Evolutionary conservation across 2,113 vertebrate species (phyloP), one percentile per base, ranked within the genome.

Genomic region (Xiphias gladius): DNA sequence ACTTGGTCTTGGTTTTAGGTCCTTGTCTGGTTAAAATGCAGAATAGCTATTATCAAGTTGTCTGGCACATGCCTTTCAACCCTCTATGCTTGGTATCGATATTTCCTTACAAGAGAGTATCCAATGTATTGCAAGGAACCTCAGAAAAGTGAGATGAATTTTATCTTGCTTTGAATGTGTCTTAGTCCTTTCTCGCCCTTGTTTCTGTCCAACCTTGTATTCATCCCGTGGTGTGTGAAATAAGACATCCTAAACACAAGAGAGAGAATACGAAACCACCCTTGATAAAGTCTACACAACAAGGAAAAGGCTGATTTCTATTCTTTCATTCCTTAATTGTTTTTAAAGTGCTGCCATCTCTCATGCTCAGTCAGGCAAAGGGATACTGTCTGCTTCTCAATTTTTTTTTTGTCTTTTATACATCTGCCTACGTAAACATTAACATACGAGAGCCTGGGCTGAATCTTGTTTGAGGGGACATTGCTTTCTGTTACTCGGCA

Each of bases 381-480:
- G 24, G 14, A 32, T 16, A 32, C 24, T 35, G 63, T 37, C 76
- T 83, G 41, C 55, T 14, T 26, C 46, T 37, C 16, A 35, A 52
- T 46, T 39, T 32, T 35, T 50, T 19, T 39, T 9, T 39, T 39
- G 7, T 72, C 39, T 80, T 52, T 67, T 48, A 19, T 41, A 57
- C 13, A 57, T 64, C 79, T 64, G 61, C 35, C 71, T 66, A 50
- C 32, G 6, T 74, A 67, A 79, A 80, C 12, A 68, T 86, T 74
- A 67, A 46, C 70, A 78, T 72, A 62, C 58, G 54, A 86, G 84
- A 81, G 69, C 69, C 41, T 48, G 37, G 72, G 55, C 69, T 64
- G 5, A 78, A 58, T 81, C 82, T 65, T 52, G 46, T 83, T 71
- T 81, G 19, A 48, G 57, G n/a, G 28, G 50, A 65, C 48, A 39